Percentiles rank a stretch among this genome's conserved stretches.
Evolutionary conservation across 2,797 vertebrate species (phyloP).

Genomic region (Pitangus sulphuratus): DNA sequence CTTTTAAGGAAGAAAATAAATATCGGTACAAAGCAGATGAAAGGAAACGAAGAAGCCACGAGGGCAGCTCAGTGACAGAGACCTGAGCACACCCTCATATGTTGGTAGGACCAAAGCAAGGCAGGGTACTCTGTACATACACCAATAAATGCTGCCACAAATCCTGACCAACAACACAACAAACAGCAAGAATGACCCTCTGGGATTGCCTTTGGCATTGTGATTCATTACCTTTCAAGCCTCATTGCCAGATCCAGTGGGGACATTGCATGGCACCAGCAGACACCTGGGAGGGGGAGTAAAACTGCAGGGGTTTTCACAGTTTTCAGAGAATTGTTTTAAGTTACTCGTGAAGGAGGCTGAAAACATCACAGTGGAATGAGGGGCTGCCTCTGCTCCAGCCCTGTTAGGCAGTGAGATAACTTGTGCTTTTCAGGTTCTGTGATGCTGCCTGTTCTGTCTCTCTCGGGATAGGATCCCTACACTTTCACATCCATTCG

Average conservation of each 20-base stretch:
- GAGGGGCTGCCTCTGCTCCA: accelerated
- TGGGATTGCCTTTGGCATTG: accelerated
- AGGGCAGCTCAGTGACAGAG: not conserved
- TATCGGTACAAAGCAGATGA: not conserved
- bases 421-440: not conserved
- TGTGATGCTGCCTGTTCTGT: not conserved
- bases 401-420: not conserved
- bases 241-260: not conserved
- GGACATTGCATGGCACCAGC: not conserved
- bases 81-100: not conserved
- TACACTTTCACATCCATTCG: not conserved
- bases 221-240: not conserved
- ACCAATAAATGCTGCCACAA: not conserved
- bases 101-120: not conserved
- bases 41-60: not conserved
- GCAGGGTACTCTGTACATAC: accelerated
- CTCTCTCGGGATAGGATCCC: not conserved
- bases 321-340: not conserved
- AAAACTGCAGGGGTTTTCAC: not conserved
- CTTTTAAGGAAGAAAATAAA: not conserved
- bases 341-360: not conserved
- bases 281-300: not conserved
- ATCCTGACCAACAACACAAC: not conserved
- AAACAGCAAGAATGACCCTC: not conserved
- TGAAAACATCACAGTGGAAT: not conserved